Conservation (phyloP, 2,113 vertebrate genomes). For the Cepphus grylle region DNA sequence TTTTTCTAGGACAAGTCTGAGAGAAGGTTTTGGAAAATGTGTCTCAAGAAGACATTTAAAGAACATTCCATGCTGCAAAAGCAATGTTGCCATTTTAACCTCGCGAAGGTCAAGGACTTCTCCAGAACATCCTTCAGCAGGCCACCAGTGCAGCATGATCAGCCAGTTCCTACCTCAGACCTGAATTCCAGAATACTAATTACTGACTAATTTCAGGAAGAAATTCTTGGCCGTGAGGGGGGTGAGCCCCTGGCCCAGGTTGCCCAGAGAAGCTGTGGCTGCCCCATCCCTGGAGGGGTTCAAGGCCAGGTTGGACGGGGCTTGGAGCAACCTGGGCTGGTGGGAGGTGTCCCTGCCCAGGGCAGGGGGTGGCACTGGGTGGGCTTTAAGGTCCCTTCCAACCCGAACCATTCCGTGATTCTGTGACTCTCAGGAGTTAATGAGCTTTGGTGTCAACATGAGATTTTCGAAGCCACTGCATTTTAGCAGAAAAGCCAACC, state of each 20-base stretch:
- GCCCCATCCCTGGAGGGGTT: neutral
- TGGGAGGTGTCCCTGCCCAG: neutral
- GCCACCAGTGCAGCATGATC: rapidly evolving
- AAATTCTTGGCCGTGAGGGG: neutral
- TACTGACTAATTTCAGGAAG: neutral
- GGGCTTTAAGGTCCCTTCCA: neutral
- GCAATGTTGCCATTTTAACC: neutral
- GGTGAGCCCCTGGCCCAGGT: neutral
- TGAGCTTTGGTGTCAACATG: rapidly evolving
- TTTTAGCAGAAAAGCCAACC: neutral
- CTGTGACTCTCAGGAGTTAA: neutral
- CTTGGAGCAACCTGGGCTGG: neutral
- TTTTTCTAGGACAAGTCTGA: conserved; percentile 8
- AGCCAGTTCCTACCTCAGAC: neutral
- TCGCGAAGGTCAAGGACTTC: neutral
- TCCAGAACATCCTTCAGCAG: neutral
- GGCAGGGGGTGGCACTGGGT: neutral
- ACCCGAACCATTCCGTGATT: neutral
- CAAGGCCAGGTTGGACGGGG: neutral
- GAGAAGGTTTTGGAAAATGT: conserved; percentile 25
- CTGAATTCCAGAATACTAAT: neutral
- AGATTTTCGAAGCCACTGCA: neutral
- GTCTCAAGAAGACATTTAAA: neutral
- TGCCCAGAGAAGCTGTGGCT: neutral
- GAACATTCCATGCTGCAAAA: neutral